Evolutionary conservation across 2,113 vertebrate species (phyloP).

Genomic region (Hemicordylus capensis): DNA sequence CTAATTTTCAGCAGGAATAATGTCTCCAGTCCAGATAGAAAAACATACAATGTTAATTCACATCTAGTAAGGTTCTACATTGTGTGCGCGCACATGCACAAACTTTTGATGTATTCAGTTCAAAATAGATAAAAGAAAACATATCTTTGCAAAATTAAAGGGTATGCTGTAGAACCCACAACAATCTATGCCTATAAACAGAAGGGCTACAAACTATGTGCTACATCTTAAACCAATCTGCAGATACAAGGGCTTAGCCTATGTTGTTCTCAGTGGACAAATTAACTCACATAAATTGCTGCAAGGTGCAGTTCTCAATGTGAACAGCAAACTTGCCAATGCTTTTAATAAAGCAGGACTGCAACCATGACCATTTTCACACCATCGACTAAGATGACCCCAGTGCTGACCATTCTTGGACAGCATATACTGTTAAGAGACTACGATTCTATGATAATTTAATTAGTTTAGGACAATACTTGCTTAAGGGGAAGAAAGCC

Average conservation of each 20-base stretch:
- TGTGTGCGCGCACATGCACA: background rate
- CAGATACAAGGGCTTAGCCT: background rate
- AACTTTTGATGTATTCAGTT: background rate
- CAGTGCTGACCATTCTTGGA: background rate
- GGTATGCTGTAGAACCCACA: background rate
- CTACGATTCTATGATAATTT: background rate
- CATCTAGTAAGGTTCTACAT: no score
- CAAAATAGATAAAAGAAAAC: conserved; percentile 19
- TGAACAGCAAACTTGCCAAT: background rate
- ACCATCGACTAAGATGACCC: conserved; percentile 11
- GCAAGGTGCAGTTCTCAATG: background rate
- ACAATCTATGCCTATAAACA: background rate
- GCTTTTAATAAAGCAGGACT: background rate
- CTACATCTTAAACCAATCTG: background rate
- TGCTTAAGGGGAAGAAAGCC: background rate
- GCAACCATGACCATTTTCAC: background rate
- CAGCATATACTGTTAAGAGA: background rate
- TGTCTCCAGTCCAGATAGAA: no score
- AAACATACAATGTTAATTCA: background rate
- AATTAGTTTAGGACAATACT: background rate
- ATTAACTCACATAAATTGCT: background rate
- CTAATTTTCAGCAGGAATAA: no score
- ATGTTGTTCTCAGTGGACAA: background rate
- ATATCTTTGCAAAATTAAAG: conserved; percentile 3
- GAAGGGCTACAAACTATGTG: background rate